Evolutionary conservation across 1,140 invertebrate genomes (phyloP).

Genomic region (Drosophila neocordata): DNA sequence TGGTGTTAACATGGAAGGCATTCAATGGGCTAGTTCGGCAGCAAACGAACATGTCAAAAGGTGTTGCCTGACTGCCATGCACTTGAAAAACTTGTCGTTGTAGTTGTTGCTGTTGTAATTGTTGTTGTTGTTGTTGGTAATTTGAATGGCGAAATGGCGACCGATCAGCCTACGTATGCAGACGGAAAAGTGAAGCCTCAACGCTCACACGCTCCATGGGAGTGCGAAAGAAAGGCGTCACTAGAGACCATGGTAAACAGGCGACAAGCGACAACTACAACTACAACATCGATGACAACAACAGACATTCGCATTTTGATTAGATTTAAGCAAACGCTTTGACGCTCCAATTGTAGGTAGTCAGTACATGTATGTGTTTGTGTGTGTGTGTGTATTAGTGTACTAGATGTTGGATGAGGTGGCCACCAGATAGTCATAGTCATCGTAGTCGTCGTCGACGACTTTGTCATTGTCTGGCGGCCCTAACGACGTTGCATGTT

Average conservation of each 20-base stretch:
- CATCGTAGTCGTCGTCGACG: conserved; percentile 8
- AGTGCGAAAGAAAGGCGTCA: conserved; percentile 65
- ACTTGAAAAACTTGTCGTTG: conserved; percentile 74
- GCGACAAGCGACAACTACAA: conserved; percentile 54
- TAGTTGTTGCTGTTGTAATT: conserved; percentile 24
- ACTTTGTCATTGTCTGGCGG: conserved; percentile 27
- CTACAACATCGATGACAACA: conserved; percentile 20
- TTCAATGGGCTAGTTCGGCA: conserved; percentile 27
- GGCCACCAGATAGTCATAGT: conserved; percentile 33
- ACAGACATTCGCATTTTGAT: conserved; percentile 71
- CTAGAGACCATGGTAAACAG: conserved; percentile 46
- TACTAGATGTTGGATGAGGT: conserved; percentile 33
- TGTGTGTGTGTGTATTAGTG: too few species aligned
- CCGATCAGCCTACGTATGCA: conserved; percentile 49
- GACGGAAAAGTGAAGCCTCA: not conserved
- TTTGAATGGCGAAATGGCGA: conserved; percentile 71
- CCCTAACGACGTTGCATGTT: conserved; percentile 64
- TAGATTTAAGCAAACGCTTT: conserved; percentile 72
- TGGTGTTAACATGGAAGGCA: conserved; percentile 12
- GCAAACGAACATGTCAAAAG: conserved; percentile 68
- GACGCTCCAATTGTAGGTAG: conserved; percentile 66
- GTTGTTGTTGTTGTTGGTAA: conserved; percentile 54
- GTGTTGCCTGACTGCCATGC: conserved; percentile 70
- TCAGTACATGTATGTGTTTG: conserved; percentile 3
- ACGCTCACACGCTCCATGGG: conserved; percentile 12